These are phyloP conservation scores for Furnarius figulus DNA, from an alignment of 2,113 vertebrate genomes.

Conservation along the genomic window DNA sequence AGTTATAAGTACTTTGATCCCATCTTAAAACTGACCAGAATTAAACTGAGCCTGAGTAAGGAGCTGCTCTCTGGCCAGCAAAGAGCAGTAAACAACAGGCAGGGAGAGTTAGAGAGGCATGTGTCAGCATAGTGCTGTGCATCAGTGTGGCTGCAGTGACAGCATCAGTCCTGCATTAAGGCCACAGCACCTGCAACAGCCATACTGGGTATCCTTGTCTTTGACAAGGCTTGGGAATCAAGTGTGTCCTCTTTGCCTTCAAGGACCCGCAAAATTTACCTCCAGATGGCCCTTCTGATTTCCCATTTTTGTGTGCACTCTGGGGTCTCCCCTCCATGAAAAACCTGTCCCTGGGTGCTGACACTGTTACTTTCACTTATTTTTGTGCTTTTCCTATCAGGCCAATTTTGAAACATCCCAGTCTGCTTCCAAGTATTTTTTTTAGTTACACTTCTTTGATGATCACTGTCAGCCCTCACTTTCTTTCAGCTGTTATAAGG, in stretches of 20 bases:
- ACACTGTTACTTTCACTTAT: background rate
- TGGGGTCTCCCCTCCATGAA: background rate
- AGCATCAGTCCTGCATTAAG: background rate
- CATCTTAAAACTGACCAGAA: background rate
- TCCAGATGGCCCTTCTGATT: background rate
- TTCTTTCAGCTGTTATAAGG: background rate
- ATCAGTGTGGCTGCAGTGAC: accelerated
- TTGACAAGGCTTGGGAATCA: background rate
- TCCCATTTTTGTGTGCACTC: background rate
- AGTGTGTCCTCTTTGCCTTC: too few relatives aligned
- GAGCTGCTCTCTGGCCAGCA: background rate
- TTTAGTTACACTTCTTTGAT: background rate
- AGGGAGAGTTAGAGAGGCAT: accelerated
- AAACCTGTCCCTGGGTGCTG: background rate
- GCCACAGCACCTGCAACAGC: background rate
- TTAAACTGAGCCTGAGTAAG: background rate
- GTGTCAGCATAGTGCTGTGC: accelerated
- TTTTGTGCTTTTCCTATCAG: background rate
- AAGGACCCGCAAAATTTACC: background rate
- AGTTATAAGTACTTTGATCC: background rate
- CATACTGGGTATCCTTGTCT: background rate
- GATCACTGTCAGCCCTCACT: background rate
- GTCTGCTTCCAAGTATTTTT: background rate
- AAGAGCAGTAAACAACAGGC: background rate
- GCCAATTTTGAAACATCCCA: background rate